Evolutionary conservation across 2,888 invertebrate genomes (phyloP).

Genomic region (Pogonocherus hispidulus): DNA sequence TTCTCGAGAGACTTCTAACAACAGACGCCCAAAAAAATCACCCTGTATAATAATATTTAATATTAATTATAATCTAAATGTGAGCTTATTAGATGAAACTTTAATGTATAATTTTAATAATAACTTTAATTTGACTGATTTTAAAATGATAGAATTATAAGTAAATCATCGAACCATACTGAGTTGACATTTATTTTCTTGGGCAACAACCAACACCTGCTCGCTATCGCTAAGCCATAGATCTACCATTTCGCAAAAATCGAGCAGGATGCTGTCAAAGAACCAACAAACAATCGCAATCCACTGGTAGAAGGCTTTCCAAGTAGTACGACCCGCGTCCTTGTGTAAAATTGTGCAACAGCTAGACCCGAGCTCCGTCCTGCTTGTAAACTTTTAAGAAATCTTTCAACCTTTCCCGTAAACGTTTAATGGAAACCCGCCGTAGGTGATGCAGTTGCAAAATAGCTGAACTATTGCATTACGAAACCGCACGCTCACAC

Average conservation of each 20-base stretch:
- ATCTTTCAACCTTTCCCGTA: not conserved
- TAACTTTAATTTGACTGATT: too few species aligned
- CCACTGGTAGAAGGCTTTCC: slow-evolving; percentile 6
- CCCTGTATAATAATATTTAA: too few species aligned
- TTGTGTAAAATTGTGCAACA: slow-evolving; percentile 24
- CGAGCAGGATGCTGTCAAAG: slow-evolving; percentile 10
- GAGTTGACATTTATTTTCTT: not conserved
- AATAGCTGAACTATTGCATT: slow-evolving; percentile 14
- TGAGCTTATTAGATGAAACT: too few species aligned
- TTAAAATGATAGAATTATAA: too few species aligned
- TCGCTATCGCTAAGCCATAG: not conserved
- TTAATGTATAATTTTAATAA: too few species aligned
- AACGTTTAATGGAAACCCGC: slow-evolving; percentile 11
- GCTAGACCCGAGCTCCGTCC: not conserved
- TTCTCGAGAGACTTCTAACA: too few species aligned
- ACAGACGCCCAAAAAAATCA: too few species aligned
- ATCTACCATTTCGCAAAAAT: not conserved
- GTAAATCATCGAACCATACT: too few species aligned
- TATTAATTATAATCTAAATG: too few species aligned
- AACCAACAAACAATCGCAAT: slow-evolving; percentile 7
- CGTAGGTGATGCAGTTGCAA: slow-evolving; percentile 23
- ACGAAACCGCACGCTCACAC: slow-evolving; percentile 3
- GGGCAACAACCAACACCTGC: not conserved
- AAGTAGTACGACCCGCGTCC: slow-evolving; percentile 7
- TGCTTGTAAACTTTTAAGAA: not conserved